Base-by-base conservation (phyloP, 2,797 vertebrate genomes). In the Tragelaphus eurycerus region DNA sequence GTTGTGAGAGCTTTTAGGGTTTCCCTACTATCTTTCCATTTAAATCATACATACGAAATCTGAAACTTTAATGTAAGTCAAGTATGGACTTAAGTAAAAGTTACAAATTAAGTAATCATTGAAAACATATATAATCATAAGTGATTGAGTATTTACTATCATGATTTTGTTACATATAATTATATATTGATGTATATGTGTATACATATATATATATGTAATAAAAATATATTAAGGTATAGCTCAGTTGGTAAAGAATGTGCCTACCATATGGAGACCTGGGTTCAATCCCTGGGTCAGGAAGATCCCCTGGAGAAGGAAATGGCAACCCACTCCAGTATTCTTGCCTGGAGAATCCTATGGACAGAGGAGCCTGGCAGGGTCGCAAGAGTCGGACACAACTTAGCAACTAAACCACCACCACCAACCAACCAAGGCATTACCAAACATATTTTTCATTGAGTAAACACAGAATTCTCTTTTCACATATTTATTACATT, bases 1-100 rank as follows among this genome's bases (percentile, higher is more conserved):
- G 7, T 96, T 97, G n/a, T 96, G 57, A 78, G 95, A 96, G 38
- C 50, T 98, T 98, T 97, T 97, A 92, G 8, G 88, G 25, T 71
- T 98, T 92, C 16, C 19, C 25, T 14, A 4, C 82, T 85, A 81
- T 90, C 79, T 97, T 96, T 95, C 60, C 67, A 52, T 94, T 98
- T 96, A 97, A 82, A 17, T 34, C 50, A 38, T 67, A 52, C 62
- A 57, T 76, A 74, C 60, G 67, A 86, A 52, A 96, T 79, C 94
- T 94, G 88, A 96, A 96, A 87, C 86, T 0, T 0, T 96, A 92
- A 76, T 19, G 7, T 74, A 85, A 83, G 97, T 96, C 84, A 95
- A 98, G 25, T 74, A 31, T 14, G 82, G 55, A 95, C 43, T 48
- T 88, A n/a, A 91, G 55, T 85, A 71, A 84, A 64, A 96, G 67